A percentile compares a stretch with the other conserved stretches of the same genome.
Conservation (phyloP, 2,113 vertebrate genomes). For the Microcebus griseorufus region DNA sequence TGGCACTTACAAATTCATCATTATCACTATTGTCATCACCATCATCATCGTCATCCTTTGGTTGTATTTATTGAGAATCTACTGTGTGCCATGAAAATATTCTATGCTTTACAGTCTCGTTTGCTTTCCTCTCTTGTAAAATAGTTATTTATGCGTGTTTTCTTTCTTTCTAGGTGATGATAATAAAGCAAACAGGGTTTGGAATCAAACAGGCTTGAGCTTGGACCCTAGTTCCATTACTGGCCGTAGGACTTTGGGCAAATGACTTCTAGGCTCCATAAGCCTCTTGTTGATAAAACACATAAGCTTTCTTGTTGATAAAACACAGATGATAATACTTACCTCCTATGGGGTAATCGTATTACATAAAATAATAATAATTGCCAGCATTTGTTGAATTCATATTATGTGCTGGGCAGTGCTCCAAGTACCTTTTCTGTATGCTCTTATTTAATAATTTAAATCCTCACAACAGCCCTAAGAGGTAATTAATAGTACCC, state of each 20-base stretch:
- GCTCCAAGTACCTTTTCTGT: slow-evolving; percentile 15
- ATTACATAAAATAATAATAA: slow-evolving; percentile 41
- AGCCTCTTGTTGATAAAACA: no score
- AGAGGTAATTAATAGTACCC: not conserved
- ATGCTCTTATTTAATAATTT: slow-evolving; percentile 52
- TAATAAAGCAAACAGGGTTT: not conserved
- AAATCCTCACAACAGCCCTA: not conserved
- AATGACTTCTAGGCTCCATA: not conserved
- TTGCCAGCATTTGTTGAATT: not conserved
- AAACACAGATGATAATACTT: not conserved
- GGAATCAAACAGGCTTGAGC: not conserved
- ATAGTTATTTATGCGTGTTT: not conserved
- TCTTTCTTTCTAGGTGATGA: not conserved
- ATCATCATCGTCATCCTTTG: not conserved
- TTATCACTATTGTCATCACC: not conserved
- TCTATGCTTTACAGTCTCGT: not conserved
- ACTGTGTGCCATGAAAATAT: not conserved
- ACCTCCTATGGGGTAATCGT: not conserved
- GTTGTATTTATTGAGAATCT: not conserved
- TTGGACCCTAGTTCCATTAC: not conserved
- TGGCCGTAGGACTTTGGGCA: not conserved
- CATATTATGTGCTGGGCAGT: not conserved
- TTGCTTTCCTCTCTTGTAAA: not conserved
- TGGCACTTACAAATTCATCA: slow-evolving; percentile 3
- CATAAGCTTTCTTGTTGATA: not conserved